These are phyloP conservation scores for Caenorhabditis zanzibari DNA, from an alignment of 2,888 invertebrate genomes.

Conservation along the genomic window DNA sequence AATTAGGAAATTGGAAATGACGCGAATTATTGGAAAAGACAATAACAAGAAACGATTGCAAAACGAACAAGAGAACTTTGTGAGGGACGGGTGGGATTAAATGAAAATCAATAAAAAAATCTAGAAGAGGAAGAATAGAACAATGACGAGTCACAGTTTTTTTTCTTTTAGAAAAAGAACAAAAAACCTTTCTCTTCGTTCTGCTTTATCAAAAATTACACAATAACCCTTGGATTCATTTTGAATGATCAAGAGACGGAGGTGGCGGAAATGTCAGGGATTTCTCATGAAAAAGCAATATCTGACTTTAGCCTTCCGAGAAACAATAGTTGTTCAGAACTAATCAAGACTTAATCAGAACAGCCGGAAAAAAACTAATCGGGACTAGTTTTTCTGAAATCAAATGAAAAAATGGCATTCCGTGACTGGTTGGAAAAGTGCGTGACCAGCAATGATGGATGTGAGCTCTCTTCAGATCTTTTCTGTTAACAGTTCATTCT, in stretches of 20 bases:
- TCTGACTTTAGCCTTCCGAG: neutral
- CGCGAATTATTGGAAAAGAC: neutral
- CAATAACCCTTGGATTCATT: neutral
- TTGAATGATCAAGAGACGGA: neutral
- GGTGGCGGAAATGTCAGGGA: neutral
- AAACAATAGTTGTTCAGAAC: neutral
- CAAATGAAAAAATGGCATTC: neutral
- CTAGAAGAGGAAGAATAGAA: neutral
- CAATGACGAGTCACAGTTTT: slow-evolving; percentile 21
- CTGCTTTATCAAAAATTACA: slow-evolving; percentile 11
- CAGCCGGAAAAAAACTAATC: neutral
- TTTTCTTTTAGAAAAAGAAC: slow-evolving; percentile 11
- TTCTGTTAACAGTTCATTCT: slow-evolving; percentile 43
- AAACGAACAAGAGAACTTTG: slow-evolving; percentile 5
- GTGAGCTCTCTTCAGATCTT: slow-evolving; percentile 22
- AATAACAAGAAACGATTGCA: neutral
- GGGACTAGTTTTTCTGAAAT: neutral
- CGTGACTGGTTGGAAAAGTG: slow-evolving; percentile 47
- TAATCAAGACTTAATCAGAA: slow-evolving; percentile 3
- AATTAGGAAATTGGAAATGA: neutral
- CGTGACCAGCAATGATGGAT: slow-evolving; percentile 48
- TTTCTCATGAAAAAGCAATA: neutral
- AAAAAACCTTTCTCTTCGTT: neutral
- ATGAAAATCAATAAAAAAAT: slow-evolving; percentile 29
- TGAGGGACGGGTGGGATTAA: slow-evolving; percentile 5